Evolutionary conservation across 1,140 invertebrate species (phyloP), one percentile per base, ranked within the genome.

Genomic region (Hycleus phaleratus): DNA sequence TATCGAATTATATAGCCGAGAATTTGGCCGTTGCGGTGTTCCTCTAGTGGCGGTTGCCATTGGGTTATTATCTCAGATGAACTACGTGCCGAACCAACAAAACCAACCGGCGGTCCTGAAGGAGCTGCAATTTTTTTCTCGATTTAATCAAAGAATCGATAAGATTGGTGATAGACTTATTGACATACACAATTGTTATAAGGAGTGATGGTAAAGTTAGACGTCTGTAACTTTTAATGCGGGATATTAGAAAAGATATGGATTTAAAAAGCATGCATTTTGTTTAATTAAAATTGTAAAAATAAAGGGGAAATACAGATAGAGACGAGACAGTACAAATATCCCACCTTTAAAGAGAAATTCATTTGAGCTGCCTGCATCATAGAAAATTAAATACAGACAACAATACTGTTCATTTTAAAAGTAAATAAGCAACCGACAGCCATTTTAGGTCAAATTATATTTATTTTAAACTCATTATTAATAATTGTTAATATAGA

Each of bases 61-160:
- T 97, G 93, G 0, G 95, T 90, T 66, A 97, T 95, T 58, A 99
- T 97, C 75, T 97, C 92, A 0, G 91, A 93, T 8, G 90, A 87
- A 0, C 93, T 95, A 60, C 93, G 81, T 0, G 94, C 92, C 6
- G 91, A 94, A 8, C 91, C 92, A 54, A 94, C 91, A 66, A 95
- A 91, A 47, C 90, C 90, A 9, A 91, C 77, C 0, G 92, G 93
- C 3, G 92, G 89, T 10, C 90, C 91, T 46, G 90, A 93, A 0
- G 92, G 92, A 48, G 91, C 90, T 92, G 18, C 18, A 18, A 18
- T 18, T 1, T 18, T 18, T 18, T 18, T 18, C 18, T 18, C 18
- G 18, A 18, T 18, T 18, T 18, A 18, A 18, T 18, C 18, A 18
- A 18, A 18, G 18, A 18, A 18, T 18, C 18, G 18, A 18, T 18